Conservation (phyloP, 2,888 invertebrate species). For the Leucoptera coffeella region DNA sequence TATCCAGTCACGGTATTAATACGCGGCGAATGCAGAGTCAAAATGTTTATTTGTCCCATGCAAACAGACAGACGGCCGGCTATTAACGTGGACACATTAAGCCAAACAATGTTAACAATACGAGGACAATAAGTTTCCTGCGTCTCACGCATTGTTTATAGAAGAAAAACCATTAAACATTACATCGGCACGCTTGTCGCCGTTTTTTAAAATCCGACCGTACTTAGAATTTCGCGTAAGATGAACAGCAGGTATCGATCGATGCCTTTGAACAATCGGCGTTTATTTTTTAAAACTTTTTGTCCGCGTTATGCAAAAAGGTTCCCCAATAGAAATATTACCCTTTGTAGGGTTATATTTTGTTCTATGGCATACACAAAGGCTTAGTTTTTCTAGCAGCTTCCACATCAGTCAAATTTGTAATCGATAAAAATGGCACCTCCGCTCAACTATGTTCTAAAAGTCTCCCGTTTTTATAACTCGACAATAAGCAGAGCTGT, state of each 20-base stretch:
- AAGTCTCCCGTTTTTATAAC: conserved; percentile 35
- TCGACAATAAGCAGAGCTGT: conserved; percentile 13
- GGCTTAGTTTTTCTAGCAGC: too few relatives aligned
- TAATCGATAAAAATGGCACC: too few relatives aligned
- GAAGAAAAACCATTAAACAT: conserved; percentile 39
- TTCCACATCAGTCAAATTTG: too few relatives aligned
- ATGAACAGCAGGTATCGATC: too few relatives aligned
- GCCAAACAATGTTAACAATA: conserved; percentile 23
- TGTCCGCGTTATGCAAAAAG: too few relatives aligned
- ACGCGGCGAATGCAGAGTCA: conserved; percentile 30
- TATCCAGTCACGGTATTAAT: conserved; percentile 17
- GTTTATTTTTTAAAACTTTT: too few relatives aligned
- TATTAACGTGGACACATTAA: conserved; percentile 32
- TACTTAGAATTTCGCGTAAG: conserved; percentile 26
- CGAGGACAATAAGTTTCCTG: conserved; percentile 15
- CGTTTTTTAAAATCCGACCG: conserved; percentile 12
- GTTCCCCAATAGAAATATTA: too few relatives aligned
- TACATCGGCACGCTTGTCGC: conserved; percentile 17
- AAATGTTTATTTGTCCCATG: conserved; percentile 20
- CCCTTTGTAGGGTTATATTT: too few relatives aligned
- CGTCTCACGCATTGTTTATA: conserved; percentile 24
- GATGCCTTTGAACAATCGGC: too few relatives aligned
- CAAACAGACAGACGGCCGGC: conserved; percentile 21
- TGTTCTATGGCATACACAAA: too few relatives aligned
- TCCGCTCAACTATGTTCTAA: too few relatives aligned